Evolutionary conservation across 2,797 vertebrate genomes (phyloP), one percentile per base, ranked within the genome.

Genomic region (Pseudochaenichthys georgianus): DNA sequence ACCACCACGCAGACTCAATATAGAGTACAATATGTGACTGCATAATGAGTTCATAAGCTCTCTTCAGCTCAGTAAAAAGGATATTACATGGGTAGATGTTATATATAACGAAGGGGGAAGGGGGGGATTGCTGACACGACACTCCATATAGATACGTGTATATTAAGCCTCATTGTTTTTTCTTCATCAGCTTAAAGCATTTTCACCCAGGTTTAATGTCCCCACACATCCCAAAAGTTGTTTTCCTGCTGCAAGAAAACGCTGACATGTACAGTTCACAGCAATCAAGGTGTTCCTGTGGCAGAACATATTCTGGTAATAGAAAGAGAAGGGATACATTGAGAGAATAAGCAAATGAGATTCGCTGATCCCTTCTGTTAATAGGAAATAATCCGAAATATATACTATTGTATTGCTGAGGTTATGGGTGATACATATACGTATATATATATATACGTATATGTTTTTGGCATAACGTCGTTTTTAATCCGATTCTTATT

Each of bases 11-110:
- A 82, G 42, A 47, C 72, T 75, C 61, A 72, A 69, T 78, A 50
- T n/a, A 71, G 50, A 78, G 73, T 12, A 76, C 77, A 85, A 83
- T 88, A 78, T 83, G 77, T 47, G 78, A 82, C 73, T 84, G 46
- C 82, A 78, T 85, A 80, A 86, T 88, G 75, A 89, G 80, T 70
- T 81, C 60, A 69, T 74, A 23, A 73, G 53, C 68, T 66, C 51
- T 68, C 71, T 82, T 80, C 38, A 57, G 46, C 66, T 77, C 50
- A 55, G 19, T 52, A 58, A 53, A 72, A 16, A 72, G 47, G 28
- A 73, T 73, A 50, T 70, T 69, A 52, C 65, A 74, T 21, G 45
- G 55, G 34, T 50, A 52, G 34, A 73, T 2, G n/a, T 57, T 17
- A 21, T 51, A 46, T 77, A 43, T 63, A 53, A 71, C 63, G 8